Evolutionary conservation across 2,797 vertebrate species (phyloP).

Genomic region (Triplophysa bombifrons): DNA sequence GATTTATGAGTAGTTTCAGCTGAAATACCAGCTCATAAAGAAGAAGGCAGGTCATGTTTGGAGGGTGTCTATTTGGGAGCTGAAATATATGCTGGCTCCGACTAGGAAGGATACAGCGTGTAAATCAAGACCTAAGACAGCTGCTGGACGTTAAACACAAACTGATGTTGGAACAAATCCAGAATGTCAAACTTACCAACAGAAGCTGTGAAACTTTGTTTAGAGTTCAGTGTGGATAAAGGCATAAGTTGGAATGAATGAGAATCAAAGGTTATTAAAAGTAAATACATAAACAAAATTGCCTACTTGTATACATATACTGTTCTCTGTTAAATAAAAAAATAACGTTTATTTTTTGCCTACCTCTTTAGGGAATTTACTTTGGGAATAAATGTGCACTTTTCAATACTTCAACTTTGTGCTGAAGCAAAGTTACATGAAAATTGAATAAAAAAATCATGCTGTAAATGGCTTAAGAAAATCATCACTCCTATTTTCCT

Average conservation of each 20-base stretch:
- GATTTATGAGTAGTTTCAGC: conserved; percentile 33
- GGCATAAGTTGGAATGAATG: not conserved
- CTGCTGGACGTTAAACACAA: conserved; percentile 19
- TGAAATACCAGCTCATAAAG: conserved; percentile 16
- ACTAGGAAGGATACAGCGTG: conserved; percentile 6
- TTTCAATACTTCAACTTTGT: not conserved
- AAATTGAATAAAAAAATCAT: not conserved
- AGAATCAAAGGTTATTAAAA: not conserved
- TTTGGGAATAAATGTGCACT: not conserved
- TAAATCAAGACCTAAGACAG: conserved; percentile 34
- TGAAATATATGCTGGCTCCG: conserved; percentile 23
- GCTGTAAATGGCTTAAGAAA: not conserved
- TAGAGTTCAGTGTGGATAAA: not conserved
- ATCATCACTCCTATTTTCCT: not conserved
- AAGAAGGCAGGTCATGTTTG: conserved; percentile 12
- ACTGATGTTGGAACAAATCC: not conserved
- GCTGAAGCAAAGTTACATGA: not conserved
- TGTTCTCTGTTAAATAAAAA: not conserved
- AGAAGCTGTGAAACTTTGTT: conserved; percentile 3
- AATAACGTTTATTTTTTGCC: not conserved
- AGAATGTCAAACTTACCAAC: conserved; percentile 6
- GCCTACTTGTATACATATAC: too few relatives aligned
- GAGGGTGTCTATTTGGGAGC: conserved; percentile 37
- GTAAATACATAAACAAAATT: not conserved
- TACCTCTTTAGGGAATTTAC: not conserved